These are phyloP conservation scores for Corythornis madagascariensis DNA, from an alignment of 2,113 vertebrate genomes.

Conservation along the genomic window DNA sequence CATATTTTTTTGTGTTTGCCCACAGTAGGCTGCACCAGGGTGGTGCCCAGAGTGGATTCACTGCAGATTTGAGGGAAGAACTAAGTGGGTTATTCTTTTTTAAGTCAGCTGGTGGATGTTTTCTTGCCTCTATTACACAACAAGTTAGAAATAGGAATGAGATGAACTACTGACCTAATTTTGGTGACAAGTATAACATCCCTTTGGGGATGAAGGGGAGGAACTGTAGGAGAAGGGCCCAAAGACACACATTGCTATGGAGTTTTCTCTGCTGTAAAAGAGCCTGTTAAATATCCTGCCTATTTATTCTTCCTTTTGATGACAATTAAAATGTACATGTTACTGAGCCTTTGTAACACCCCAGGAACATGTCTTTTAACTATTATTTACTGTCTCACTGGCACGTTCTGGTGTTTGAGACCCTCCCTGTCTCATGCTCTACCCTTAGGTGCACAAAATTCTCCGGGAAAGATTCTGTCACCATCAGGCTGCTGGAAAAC, in stretches of 20 bases:
- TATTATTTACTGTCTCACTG: rapidly evolving
- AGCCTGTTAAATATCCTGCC: not conserved
- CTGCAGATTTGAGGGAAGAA: not conserved
- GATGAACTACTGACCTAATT: not conserved
- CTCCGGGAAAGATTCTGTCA: conserved; percentile 88
- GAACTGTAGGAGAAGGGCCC: not conserved
- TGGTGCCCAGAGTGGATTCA: not conserved
- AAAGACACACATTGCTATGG: not conserved
- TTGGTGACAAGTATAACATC: not conserved
- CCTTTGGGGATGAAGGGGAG: not conserved
- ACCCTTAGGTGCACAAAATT: conserved; percentile 80
- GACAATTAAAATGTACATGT: not conserved
- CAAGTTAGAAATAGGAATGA: not conserved
- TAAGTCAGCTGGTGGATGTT: not conserved
- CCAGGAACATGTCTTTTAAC: rapidly evolving
- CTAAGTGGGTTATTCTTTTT: not conserved
- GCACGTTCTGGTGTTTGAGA: rapidly evolving
- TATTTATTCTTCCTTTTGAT: not conserved
- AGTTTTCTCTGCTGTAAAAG: not conserved
- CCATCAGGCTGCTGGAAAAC: conserved; percentile 67
- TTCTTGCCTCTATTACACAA: not conserved
- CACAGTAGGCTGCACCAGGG: rapidly evolving
- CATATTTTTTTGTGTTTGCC: not conserved
- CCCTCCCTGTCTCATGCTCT: not conserved
- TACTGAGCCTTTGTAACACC: not conserved